Conservation (phyloP, 1,140 invertebrate species). For the Drosophila grimshawi region DNA sequence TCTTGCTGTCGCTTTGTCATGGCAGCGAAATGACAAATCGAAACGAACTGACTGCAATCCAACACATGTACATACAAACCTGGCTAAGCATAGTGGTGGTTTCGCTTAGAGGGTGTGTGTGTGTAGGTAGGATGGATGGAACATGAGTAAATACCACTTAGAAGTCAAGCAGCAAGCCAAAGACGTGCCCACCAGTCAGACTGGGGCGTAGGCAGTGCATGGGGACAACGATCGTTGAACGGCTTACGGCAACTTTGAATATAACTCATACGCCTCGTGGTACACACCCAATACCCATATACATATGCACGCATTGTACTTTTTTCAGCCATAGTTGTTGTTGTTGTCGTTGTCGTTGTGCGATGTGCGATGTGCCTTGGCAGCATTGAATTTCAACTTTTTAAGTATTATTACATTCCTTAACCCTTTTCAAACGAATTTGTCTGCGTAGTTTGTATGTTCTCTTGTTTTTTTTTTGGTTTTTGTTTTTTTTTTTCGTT, state of each 20-base stretch:
- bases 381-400: conserved; percentile 78
- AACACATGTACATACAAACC: conserved; percentile 36
- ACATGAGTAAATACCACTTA: conserved; percentile 82
- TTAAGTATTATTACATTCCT: conserved; percentile 83
- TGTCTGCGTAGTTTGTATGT: conserved; percentile 64
- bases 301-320: conserved; percentile 24
- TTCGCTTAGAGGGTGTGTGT: background rate
- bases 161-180: conserved; percentile 72
- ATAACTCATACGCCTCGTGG: conserved; percentile 78
- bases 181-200: conserved; percentile 58
- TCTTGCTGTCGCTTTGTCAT: conserved; percentile 39
- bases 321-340: background rate
- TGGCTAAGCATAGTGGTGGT: conserved; percentile 1
- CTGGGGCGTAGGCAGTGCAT: conserved; percentile 14
- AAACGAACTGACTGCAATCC: conserved; percentile 68
- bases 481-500: background rate
- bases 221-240: conserved; percentile 53
- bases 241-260: conserved; percentile 68
- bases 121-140: background rate
- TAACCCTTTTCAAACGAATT: conserved; percentile 82
- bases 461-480: conserved; percentile 33
- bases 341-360: conserved; percentile 35
- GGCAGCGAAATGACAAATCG: conserved; percentile 81
- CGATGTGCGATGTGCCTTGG: conserved; percentile 29
- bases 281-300: conserved; percentile 11